Evolutionary conservation across 2,113 vertebrate species (phyloP).

Genomic region (Datnioides undecimradiatus): DNA sequence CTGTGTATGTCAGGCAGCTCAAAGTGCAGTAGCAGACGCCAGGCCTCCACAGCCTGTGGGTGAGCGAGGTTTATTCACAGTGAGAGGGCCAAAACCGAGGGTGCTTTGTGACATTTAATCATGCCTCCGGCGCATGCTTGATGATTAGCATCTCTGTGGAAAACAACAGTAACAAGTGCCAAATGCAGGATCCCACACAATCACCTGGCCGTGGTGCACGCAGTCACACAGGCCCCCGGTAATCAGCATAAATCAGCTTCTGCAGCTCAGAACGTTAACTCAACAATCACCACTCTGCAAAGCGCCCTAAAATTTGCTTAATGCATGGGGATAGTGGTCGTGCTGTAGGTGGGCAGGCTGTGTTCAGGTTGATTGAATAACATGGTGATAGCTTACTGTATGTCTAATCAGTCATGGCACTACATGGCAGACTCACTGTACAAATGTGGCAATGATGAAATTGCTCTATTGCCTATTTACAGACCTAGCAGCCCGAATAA

Average conservation of each 20-base stretch:
- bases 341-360: not conserved
- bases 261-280: constrained; percentile 35
- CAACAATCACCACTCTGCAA: constrained; percentile 29
- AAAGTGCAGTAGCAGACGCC: not conserved
- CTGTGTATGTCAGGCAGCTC: constrained; percentile 15
- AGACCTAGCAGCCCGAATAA: no score
- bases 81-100: constrained; percentile 54
- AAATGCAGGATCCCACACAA: constrained; percentile 64
- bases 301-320: constrained; percentile 11
- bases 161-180: constrained; percentile 64
- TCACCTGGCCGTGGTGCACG: constrained; percentile 56
- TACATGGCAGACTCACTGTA: not conserved
- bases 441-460: not conserved
- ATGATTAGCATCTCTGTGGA: constrained; percentile 75
- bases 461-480: no score
- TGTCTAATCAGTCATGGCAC: not conserved
- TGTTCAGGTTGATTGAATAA: constrained; percentile 2
- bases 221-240: constrained; percentile 25
- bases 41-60: constrained; percentile 9
- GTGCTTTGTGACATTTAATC: constrained; percentile 74
- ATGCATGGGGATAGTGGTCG: not conserved
- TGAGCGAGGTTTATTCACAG: constrained; percentile 61
- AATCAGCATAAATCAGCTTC: constrained; percentile 61
- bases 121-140: constrained; percentile 61
- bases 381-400: constrained; percentile 10